Conservation (phyloP, 64 coral and sea anemone genomes). For the Trachythela sp. region DNA sequence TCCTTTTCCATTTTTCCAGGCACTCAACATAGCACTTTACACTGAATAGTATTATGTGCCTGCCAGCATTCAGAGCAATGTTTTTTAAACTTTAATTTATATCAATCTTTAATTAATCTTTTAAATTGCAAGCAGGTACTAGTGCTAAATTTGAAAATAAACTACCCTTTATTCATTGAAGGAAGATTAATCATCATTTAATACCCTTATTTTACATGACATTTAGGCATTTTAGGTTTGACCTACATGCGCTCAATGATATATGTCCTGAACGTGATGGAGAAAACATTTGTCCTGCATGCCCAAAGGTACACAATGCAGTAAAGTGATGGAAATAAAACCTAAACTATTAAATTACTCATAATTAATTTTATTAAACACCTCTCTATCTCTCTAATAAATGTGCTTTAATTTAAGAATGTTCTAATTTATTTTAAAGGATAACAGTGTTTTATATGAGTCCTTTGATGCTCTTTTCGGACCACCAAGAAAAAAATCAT, state of each 20-base stretch:
- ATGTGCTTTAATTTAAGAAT: no score
- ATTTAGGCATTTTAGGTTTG: background rate
- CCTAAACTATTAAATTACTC: background rate
- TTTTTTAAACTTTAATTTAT: no score
- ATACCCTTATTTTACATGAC: background rate
- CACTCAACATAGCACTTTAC: background rate
- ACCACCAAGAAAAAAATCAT: background rate
- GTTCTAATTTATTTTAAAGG: background rate
- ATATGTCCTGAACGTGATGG: constrained; percentile 20
- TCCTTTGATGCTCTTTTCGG: background rate
- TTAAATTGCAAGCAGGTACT: no score
- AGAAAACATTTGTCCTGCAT: background rate
- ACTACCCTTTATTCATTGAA: background rate
- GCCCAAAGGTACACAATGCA: background rate
- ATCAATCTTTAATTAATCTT: no score
- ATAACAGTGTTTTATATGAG: background rate
- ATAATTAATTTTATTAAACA: no score
- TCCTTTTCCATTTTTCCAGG: background rate
- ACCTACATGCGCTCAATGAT: background rate
- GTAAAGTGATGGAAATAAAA: background rate
- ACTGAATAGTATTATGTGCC: no score
- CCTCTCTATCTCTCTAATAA: no score
- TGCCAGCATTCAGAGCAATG: no score
- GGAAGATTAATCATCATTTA: background rate
- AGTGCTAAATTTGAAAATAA: background rate